Evolutionary conservation across 2,888 invertebrate genomes (phyloP).

Genomic region (Volucella inanis): DNA sequence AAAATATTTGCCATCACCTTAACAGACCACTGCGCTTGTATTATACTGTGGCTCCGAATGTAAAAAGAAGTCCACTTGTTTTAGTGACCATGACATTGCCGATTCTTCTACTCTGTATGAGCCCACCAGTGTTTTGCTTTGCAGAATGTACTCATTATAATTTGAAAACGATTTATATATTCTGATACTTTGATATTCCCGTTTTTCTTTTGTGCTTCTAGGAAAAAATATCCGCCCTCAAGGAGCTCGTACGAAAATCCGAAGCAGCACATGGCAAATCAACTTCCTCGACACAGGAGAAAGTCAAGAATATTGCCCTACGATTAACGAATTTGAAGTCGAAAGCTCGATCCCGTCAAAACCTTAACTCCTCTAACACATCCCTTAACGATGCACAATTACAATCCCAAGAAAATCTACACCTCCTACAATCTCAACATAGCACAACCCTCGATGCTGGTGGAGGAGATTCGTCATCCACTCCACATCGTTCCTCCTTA

Average conservation of each 20-base stretch:
- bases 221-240: conserved; percentile 80
- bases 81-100: too few relatives aligned
- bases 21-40: too few relatives aligned
- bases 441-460: conserved; percentile 64
- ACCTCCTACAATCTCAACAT: conserved; percentile 53
- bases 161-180: too few relatives aligned
- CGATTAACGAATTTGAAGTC: conserved; percentile 79
- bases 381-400: conserved; percentile 64
- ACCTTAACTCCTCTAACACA: conserved; percentile 71
- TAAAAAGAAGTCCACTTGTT: too few relatives aligned
- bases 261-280: conserved; percentile 79
- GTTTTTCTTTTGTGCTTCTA: conserved; percentile 62
- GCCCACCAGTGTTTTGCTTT: too few relatives aligned
- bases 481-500: conserved; percentile 46
- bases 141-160: too few relatives aligned
- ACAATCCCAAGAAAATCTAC: conserved; percentile 61
- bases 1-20: too few relatives aligned
- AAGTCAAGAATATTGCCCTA: conserved; percentile 80
- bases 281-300: conserved; percentile 79
- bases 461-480: conserved; percentile 32
- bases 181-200: neutral
- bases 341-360: conserved; percentile 78
- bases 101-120: too few relatives aligned
- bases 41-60: too few relatives aligned
- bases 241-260: conserved; percentile 79